Base-by-base conservation (phyloP, 35 echinoderm and acorn worm species). In the Ptychodera flava region DNA sequence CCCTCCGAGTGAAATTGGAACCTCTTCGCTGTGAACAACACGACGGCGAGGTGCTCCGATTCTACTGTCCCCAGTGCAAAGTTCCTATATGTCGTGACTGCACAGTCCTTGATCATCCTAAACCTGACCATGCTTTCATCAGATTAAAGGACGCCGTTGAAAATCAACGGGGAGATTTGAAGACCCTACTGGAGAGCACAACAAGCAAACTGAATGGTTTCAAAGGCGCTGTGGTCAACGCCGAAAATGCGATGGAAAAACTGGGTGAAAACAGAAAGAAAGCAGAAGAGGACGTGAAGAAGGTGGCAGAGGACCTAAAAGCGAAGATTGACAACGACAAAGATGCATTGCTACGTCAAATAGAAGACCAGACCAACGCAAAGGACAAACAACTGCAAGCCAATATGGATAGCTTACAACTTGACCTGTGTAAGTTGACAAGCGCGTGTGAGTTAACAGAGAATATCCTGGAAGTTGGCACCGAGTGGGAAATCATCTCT, bases 371-470 rank as follows among this genome's bases (percentile, higher is more conserved):
- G 22, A 92, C 87, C 78, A 84, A 97, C n/a, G 88, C 90, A 34
- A 87, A 92, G 35, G 88, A 89, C 34, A 90, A 97, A 85, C 95
- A 93, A 52, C 87, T 97, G 32, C 90, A 89, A 33, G 95, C 95
- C 15, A 92, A 92, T n/a, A 86, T 92, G 27, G 86, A 90, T 77
- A 94, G 92, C 36, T 85, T 97, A 52, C 95, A 97, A 81, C 80
- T 88, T 27, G 95, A 90, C 52, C 45, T 97, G 77, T 92, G 94
- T 85, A 97, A 97, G 78, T 86, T 97, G 16, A 85, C 94, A 0
- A 97, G 95, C 82, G 95, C 92, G 33, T 97, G 93, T 81, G 95
- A 97, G 34, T 97, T 97, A 80, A 97, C 95, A 31, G 92, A 97
- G 86, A 97, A 97, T 38, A 92, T 90, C 22, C 88, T 97, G 31